Percentiles rank a stretch among this genome's conserved stretches.
These are phyloP conservation scores for Neotragus pygmaeus DNA, from an alignment of 2,113 vertebrate genomes.

Conservation along the genomic window DNA sequence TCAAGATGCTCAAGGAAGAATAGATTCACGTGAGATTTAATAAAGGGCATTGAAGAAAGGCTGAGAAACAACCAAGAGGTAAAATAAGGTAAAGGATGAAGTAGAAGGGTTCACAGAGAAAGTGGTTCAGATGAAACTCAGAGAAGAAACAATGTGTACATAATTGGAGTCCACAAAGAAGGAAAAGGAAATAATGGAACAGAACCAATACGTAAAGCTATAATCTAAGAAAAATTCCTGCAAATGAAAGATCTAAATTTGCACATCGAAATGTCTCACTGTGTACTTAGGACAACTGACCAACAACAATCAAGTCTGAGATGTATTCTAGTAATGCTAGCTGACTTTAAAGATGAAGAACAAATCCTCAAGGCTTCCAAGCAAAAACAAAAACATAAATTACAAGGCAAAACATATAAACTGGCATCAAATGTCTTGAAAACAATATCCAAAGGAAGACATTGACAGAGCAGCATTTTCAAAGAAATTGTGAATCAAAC, in stretches of 20 bases:
- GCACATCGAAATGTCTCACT: neutral
- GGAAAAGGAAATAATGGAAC: neutral
- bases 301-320: neutral
- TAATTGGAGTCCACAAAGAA: neutral
- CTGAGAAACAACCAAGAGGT: neutral
- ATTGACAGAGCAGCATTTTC: neutral
- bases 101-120: neutral
- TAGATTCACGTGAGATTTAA: neutral
- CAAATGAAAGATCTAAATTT: neutral
- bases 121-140: neutral
- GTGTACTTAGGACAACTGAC: neutral
- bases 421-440: neutral
- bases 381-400: neutral
- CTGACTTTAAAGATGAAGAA: neutral
- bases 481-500: neutral
- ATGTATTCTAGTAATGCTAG: neutral
- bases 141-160: fast-evolving
- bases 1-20: neutral
- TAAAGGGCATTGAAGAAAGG: neutral
- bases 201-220: neutral
- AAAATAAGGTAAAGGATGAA: neutral
- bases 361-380: neutral
- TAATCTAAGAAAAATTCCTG: neutral
- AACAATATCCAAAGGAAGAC: neutral
- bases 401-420: neutral